phyloP scores from a whole-genome alignment of 2,888 invertebrate genomes.

The Zelleria hepariella region DNA sequence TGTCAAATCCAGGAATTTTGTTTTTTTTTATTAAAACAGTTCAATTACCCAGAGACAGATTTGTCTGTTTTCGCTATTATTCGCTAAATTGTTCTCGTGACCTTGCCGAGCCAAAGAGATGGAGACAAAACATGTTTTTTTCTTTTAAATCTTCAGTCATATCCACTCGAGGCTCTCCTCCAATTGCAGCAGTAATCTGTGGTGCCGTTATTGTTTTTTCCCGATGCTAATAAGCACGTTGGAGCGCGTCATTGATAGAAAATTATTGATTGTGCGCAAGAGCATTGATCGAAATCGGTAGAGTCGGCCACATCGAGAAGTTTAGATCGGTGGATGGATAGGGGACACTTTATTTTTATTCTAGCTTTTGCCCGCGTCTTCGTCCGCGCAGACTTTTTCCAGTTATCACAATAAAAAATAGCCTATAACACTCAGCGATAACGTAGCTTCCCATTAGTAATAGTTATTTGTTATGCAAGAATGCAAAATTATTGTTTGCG shows the following conservation, averaged over 20 bases:
- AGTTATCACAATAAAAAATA: too few species aligned
- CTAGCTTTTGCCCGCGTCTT: too few species aligned
- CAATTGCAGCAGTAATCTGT: constrained; percentile 39
- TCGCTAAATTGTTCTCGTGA: too few species aligned
- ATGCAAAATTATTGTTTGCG: too few species aligned
- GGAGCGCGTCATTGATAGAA: constrained; percentile 57
- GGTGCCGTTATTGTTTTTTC: constrained; percentile 62
- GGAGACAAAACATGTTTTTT: neutral
- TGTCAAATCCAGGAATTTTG: too few species aligned
- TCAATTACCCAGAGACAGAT: too few species aligned
- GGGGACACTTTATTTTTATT: neutral
- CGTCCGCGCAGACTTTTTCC: too few species aligned
- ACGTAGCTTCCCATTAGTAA: too few species aligned
- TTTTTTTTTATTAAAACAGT: too few species aligned
- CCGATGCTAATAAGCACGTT: constrained; percentile 55
- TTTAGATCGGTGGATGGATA: neutral
- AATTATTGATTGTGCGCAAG: constrained; percentile 55
- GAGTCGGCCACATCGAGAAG: neutral
- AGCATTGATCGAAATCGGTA: neutral
- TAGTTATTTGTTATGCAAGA: too few species aligned
- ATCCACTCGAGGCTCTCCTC: constrained; percentile 31
- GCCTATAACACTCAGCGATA: too few species aligned
- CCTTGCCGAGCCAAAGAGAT: neutral
- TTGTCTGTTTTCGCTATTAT: too few species aligned
- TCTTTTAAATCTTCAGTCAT: constrained; percentile 1